Evolutionary conservation across 2,888 invertebrate genomes (phyloP).

Genomic region (Ferdinandea cuprea): DNA sequence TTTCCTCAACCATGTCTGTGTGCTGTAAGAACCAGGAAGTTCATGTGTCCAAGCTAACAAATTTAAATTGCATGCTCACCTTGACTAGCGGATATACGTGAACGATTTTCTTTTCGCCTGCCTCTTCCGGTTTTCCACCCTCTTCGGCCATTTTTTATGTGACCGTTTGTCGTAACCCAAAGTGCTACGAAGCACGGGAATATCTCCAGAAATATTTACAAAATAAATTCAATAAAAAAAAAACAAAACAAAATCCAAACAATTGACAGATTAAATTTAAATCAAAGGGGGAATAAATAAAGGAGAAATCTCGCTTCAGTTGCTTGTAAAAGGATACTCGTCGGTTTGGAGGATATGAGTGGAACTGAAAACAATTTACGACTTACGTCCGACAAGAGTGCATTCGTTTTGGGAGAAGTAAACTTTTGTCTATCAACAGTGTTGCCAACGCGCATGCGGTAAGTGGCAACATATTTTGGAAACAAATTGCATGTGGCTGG

Average conservation of each 20-base stretch:
- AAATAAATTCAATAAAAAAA: conserved; percentile 20
- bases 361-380: conserved; percentile 53
- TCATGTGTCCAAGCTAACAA: conserved; percentile 22
- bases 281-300: conserved; percentile 22
- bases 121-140: conserved; percentile 80
- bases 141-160: conserved; percentile 80
- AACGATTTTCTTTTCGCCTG: conserved; percentile 86
- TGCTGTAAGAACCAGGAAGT: conserved; percentile 84
- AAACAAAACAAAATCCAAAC: conserved; percentile 4
- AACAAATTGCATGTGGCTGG: conserved; percentile 58
- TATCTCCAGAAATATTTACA: conserved; percentile 3
- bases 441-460: conserved; percentile 66
- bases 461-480: conserved; percentile 62
- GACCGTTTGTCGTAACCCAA: conserved; percentile 13
- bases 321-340: conserved; percentile 30
- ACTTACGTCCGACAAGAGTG: conserved; percentile 31
- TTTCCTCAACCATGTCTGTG: conserved; percentile 97
- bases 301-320: conserved; percentile 14
- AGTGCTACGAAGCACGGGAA: conserved; percentile 13
- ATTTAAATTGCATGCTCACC: conserved; percentile 84
- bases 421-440: conserved; percentile 54
- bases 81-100: conserved; percentile 93
- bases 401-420: conserved; percentile 40
- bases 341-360: conserved; percentile 38
- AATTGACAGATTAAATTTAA: conserved; percentile 49